Base-by-base conservation (phyloP, 2,113 vertebrate genomes). In the Menura novaehollandiae region DNA sequence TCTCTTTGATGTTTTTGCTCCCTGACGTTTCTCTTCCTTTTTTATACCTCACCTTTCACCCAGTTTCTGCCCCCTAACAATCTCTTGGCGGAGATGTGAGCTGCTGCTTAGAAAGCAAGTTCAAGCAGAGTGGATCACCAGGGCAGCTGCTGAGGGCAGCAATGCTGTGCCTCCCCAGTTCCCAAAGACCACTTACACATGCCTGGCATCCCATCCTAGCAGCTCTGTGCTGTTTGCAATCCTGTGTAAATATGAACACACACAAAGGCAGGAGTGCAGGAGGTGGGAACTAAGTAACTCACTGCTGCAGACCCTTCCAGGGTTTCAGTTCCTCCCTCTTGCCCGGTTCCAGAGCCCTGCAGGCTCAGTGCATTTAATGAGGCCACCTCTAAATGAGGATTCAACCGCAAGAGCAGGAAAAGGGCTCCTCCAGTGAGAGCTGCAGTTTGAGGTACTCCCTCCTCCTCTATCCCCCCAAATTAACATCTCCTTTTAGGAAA, bases 231-330 rank as follows among this genome's bases (percentile, higher is more conserved):
- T 2, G 32, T 30, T 22, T 17, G 28, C 9, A 3, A 14, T 11
- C 69, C 41, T 5, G 7, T 6, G 27, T 33, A 44, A 92, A 23
- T 4, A 0, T 0, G 17, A 55, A 52, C 33, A 35, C 10, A 1
- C 0, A 2, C 12, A 19, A 20, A 28, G 43, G 33, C 9, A 3
- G 10, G n/a, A 35, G 49, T 1, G 0, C 32, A 22, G 5, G n/a
- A 35, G 51, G 11, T 6, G 20, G 55, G 33, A 7, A 44, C n/a
- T n/a, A n/a, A n/a, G n/a, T n/a, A 4, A 24, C 30, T 41, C 59
- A 44, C 13, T 0, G 18, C 37, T 23, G 51, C 80, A 78, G 52
- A 26, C 58, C 15, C 16, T n/a, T 11, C 11, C 53, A 0, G 6
- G 28, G 17, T 5, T 67, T 69, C 2, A 22, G 14, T 17, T 85